Conservation (phyloP, 1,140 invertebrate genomes). For the Tetraneura akinire region DNA sequence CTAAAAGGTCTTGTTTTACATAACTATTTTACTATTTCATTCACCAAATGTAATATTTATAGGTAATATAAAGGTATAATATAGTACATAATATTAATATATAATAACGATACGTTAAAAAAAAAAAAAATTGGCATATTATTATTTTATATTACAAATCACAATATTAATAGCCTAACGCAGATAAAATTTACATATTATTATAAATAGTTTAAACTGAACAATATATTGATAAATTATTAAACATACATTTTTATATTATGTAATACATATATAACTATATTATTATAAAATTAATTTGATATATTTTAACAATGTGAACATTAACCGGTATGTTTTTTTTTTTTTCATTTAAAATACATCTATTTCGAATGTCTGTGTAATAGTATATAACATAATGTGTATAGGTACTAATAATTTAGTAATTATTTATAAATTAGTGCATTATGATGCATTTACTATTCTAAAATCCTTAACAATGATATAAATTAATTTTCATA, state of each 20-base stretch:
- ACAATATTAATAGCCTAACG: conserved; percentile 4
- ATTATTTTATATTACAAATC: conserved; percentile 23
- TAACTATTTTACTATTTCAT: neutral
- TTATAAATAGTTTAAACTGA: neutral
- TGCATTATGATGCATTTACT: neutral
- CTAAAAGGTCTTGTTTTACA: neutral
- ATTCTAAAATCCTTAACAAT: too few relatives aligned
- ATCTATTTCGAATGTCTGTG: neutral
- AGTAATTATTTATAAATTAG: neutral
- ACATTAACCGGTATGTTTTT: conserved; percentile 3
- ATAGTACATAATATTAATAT: conserved; percentile 25
- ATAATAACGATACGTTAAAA: conserved; percentile 29
- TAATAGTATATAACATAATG: neutral
- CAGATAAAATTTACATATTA: neutral
- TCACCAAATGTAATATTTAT: neutral
- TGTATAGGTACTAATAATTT: neutral
- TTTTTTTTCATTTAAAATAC: neutral
- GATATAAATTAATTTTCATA: too few relatives aligned
- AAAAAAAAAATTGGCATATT: conserved; percentile 11
- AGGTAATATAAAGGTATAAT: neutral
- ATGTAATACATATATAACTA: neutral
- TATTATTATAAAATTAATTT: too few relatives aligned
- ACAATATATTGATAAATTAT: neutral
- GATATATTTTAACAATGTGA: neutral
- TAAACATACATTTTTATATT: neutral